Percentiles rank a stretch among this genome's conserved stretches.
These are phyloP conservation scores for Halesus radiatus DNA, from an alignment of 1,140 invertebrate genomes.

Conservation along the genomic window DNA sequence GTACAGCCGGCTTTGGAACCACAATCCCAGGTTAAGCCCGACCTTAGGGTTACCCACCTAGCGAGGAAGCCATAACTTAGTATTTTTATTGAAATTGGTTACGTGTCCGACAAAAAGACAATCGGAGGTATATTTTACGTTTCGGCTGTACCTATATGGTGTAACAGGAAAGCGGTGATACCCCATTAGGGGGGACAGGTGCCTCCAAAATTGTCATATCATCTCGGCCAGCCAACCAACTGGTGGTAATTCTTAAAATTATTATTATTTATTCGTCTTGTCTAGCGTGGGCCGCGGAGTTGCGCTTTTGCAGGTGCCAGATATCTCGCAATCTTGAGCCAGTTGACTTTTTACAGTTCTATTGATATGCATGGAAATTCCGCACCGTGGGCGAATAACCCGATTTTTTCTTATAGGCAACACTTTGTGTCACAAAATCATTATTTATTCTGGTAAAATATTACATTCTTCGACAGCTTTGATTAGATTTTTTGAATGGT, in stretches of 20 bases:
- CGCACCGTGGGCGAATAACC: constrained; percentile 4
- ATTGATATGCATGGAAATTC: background rate
- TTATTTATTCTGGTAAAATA: background rate
- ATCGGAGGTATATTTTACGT: constrained; percentile 21
- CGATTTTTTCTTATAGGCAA: background rate
- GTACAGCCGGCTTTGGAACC: too few relatives aligned
- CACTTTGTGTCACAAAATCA: background rate
- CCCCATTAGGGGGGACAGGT: constrained; percentile 54
- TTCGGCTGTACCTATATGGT: constrained; percentile 17
- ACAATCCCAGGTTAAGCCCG: background rate
- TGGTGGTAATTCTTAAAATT: constrained; percentile 1
- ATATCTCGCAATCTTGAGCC: constrained; percentile 3
- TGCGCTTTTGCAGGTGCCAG: constrained; percentile 47
- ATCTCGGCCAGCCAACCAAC: constrained; percentile 22
- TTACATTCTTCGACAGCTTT: background rate
- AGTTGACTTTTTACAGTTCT: constrained; percentile 11
- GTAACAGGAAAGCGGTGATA: constrained; percentile 38
- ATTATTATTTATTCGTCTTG: constrained; percentile 10
- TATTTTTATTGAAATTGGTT: constrained; percentile 48
- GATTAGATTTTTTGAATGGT: background rate
- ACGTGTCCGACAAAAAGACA: constrained; percentile 48
- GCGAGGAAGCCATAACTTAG: constrained; percentile 43
- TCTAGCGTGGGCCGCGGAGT: constrained; percentile 21
- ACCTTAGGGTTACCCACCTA: constrained; percentile 39
- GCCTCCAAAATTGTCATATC: constrained; percentile 44